Base-by-base conservation (phyloP, 1,140 invertebrate species). In the Temnothorax nylanderi region DNA sequence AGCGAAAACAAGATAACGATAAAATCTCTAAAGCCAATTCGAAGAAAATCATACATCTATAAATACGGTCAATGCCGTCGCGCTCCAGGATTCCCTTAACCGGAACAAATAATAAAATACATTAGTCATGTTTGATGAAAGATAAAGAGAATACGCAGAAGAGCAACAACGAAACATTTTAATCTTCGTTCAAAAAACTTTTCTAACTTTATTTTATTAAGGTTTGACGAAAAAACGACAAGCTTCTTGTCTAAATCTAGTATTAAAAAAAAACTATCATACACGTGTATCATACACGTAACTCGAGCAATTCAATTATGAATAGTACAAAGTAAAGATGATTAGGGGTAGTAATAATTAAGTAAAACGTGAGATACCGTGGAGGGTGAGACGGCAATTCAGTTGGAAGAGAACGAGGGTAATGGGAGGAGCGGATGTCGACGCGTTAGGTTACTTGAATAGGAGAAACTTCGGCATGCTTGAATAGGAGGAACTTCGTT, bases 401-500 rank as follows among this genome's bases (percentile, higher is more conserved):
- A 47, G 13, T 26, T 26, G 5, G 26, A 77, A 18, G 56, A 21
- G 13, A 44, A 77, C 7, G 74, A 44, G 34, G 4, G 21, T 26
- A 44, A 26, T 18, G 47, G 10, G 11, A 6, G 58, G 10, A 62
- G 21, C 13, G 16, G 16, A 62, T 34, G 47, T 26, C 32, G 16
- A 26, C 47, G 54, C 34, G 21, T 44, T n/a, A 41, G 37, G 8
- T 21, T 51, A 56, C 21, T 32, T 51, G 49, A 67, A 80, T 51
- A 3, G n/a, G 21, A 8, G n/a, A 34, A 78, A 65, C 54, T 78
- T 65, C 41, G 44, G 18, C 16, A 37, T 34, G 49, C 49, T 13
- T 72, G 44, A 67, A 80, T 51, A 21, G 7, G 13, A 13, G n/a
- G 21, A 78, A 65, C 37, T 78, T 49, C 5, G 26, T 78, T 78